Percentiles rank a stretch among this genome's conserved stretches.
phyloP scores from a whole-genome alignment of 2,888 invertebrate genomes.

The Metacarcinus magister region DNA sequence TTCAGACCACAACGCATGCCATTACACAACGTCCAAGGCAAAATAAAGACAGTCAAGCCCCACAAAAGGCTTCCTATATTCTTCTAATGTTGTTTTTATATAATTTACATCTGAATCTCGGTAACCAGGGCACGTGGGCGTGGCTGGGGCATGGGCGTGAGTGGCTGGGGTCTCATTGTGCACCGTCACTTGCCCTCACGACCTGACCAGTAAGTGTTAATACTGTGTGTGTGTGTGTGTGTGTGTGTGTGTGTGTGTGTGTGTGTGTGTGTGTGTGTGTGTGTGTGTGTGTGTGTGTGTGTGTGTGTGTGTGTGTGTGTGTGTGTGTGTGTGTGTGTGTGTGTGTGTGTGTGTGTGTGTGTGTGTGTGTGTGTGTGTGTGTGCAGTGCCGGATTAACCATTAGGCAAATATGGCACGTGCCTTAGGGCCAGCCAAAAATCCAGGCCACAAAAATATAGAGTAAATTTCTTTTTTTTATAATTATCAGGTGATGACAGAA shows the following conservation, averaged over 20 bases:
- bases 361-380: not conserved
- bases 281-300: not conserved
- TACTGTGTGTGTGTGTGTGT: not conserved
- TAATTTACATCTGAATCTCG: not conserved
- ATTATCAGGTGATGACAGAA: too few species aligned
- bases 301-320: not conserved
- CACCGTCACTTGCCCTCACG: not conserved
- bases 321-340: too few species aligned
- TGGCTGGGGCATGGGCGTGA: not conserved
- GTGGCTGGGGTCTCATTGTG: not conserved
- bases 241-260: not conserved
- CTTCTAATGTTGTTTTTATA: not conserved
- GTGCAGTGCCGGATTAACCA: too few species aligned
- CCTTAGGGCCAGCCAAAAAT: too few species aligned
- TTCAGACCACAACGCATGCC: too few species aligned
- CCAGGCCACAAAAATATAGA: too few species aligned
- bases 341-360: too few species aligned
- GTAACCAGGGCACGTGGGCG: not conserved
- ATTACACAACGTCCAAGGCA: not conserved
- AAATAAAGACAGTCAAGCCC: not conserved
- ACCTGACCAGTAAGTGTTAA: not conserved
- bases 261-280: too few species aligned
- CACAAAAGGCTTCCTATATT: not conserved
- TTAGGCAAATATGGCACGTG: too few species aligned
- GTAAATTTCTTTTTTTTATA: too few species aligned